These are phyloP conservation scores for Punctoribates punctum DNA, from an alignment of 2,888 invertebrate species.

Conservation along the genomic window DNA sequence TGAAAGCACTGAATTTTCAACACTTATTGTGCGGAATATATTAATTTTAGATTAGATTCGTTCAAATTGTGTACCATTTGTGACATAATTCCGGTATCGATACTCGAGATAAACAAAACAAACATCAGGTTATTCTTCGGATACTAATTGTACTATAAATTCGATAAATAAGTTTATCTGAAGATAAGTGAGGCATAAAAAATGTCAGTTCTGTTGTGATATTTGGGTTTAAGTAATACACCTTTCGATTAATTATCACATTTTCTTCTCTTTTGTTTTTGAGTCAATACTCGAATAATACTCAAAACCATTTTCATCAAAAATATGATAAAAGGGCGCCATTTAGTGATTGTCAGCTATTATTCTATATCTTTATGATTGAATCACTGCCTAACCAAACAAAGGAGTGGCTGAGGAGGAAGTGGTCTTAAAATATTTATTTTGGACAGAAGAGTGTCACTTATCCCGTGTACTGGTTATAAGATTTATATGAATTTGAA, in stretches of 20 bases:
- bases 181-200: slow-evolving; percentile 14
- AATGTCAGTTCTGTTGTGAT: background rate
- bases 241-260: slow-evolving; percentile 11
- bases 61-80: background rate
- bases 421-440: slow-evolving; percentile 34
- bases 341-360: slow-evolving; percentile 8
- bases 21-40: background rate
- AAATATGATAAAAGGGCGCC: slow-evolving; percentile 22
- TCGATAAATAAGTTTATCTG: background rate
- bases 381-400: background rate
- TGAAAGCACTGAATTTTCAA: background rate
- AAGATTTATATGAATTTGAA: background rate
- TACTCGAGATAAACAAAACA: background rate
- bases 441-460: slow-evolving; percentile 22
- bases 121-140: slow-evolving; percentile 1
- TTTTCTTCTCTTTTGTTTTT: background rate
- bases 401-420: slow-evolving; percentile 23
- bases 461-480: background rate
- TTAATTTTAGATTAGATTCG: too few species aligned
- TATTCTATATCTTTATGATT: slow-evolving; percentile 23
- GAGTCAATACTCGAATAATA: background rate
- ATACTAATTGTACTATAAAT: slow-evolving; percentile 1
- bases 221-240: background rate
- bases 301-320: background rate
- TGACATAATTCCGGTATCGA: background rate